A percentile compares a stretch with the other conserved stretches of the same genome.
phyloP scores from a whole-genome alignment of 92 coral and sea anemone species.

The Zoanthus sansibaricus region DNA sequence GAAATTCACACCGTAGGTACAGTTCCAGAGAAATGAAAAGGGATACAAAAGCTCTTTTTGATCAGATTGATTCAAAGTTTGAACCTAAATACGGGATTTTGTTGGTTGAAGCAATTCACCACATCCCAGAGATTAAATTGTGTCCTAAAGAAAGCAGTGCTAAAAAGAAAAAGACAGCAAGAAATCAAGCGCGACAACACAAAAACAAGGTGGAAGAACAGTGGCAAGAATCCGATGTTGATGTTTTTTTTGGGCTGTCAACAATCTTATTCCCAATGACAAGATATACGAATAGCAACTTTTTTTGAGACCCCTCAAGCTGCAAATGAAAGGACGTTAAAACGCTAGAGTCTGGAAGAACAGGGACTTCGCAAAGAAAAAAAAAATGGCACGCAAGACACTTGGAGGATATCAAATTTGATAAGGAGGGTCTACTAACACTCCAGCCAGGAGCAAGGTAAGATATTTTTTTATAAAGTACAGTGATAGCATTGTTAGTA shows the following conservation, averaged over 20 bases:
- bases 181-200: constrained; percentile 1
- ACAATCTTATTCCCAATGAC: constrained; percentile 11
- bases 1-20: not conserved
- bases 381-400: not conserved
- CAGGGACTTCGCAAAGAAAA: constrained; percentile 2
- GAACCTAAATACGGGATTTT: constrained; percentile 3
- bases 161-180: constrained; percentile 2
- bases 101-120: constrained; percentile 13
- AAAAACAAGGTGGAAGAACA: not conserved
- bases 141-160: not conserved
- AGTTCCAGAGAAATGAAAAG: constrained; percentile 9
- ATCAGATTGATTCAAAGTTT: constrained; percentile 2
- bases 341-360: constrained; percentile 2
- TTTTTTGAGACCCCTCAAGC: constrained; percentile 15
- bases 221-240: not conserved
- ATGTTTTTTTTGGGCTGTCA: not conserved
- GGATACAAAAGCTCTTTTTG: constrained; percentile 5
- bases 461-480: not conserved
- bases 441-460: constrained; percentile 15
- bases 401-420: constrained; percentile 1
- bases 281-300: constrained; percentile 3
- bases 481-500: not conserved
- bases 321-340: not conserved
- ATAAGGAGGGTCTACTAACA: not conserved
- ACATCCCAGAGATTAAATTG: not conserved